phyloP scores from a whole-genome alignment of 1,140 invertebrate species.

The Drosophila pandora region DNA sequence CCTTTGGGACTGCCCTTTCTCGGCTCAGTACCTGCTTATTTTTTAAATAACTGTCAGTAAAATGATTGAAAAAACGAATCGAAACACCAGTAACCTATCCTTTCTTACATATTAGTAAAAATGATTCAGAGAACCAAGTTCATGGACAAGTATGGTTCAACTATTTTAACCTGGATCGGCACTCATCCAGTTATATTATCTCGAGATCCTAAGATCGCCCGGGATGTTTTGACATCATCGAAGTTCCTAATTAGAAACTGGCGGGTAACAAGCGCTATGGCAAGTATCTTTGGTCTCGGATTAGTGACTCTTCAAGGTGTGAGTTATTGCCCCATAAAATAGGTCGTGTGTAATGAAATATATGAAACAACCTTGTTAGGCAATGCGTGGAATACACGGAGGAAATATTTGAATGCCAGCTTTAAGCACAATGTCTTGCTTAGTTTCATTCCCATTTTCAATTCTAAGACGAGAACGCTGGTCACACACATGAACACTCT shows the following conservation, averaged over 20 bases:
- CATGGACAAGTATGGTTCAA: slow-evolving; percentile 41
- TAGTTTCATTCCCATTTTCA: slow-evolving; percentile 64
- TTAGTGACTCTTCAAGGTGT: slow-evolving; percentile 49
- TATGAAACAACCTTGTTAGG: slow-evolving; percentile 16
- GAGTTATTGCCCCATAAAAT: neutral
- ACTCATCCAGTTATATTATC: slow-evolving; percentile 41
- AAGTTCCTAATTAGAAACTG: slow-evolving; percentile 41
- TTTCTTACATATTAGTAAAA: neutral
- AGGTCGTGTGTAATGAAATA: neutral
- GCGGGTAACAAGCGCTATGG: slow-evolving; percentile 3
- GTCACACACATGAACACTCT: slow-evolving; percentile 32
- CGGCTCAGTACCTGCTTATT: slow-evolving; percentile 24
- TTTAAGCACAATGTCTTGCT: slow-evolving; percentile 56
- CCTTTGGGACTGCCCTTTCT: slow-evolving; percentile 53
- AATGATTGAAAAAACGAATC: neutral
- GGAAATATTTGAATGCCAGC: slow-evolving; percentile 51
- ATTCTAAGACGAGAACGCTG: slow-evolving; percentile 38
- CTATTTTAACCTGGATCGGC: slow-evolving; percentile 52
- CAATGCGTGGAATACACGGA: slow-evolving; percentile 49
- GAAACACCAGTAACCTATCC: neutral
- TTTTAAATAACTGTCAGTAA: slow-evolving; percentile 20
- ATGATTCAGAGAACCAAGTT: neutral
- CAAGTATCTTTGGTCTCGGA: slow-evolving; percentile 38
- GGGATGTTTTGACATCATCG: slow-evolving; percentile 53
- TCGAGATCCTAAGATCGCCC: slow-evolving; percentile 43